phyloP scores from a whole-genome alignment of 2,888 invertebrate genomes.

The Cryptosula pallasiana region DNA sequence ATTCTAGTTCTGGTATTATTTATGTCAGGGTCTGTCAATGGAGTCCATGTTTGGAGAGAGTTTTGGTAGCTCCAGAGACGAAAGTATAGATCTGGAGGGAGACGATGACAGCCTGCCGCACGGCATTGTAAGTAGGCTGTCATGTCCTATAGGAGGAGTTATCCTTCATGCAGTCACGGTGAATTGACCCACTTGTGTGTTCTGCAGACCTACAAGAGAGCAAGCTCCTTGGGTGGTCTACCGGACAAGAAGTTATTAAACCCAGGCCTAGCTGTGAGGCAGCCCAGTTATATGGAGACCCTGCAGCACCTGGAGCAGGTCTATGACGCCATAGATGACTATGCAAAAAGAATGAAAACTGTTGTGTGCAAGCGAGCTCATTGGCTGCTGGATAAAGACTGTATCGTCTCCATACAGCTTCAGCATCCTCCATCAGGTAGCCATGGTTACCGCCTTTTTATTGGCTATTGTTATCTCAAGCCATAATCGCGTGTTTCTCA shows the following conservation, averaged over 20 bases:
- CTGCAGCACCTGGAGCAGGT: not conserved
- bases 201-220: not conserved
- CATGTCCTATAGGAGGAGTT: too few species aligned
- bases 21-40: constrained; percentile 1
- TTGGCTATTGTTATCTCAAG: too few species aligned
- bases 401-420: constrained; percentile 8
- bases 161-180: too few species aligned
- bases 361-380: not conserved
- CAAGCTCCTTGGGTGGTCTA: not conserved
- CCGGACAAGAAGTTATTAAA: not conserved
- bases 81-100: not conserved
- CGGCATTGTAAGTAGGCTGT: too few species aligned
- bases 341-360: not conserved
- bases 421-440: not conserved
- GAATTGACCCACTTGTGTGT: too few species aligned
- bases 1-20: not conserved
- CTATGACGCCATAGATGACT: not conserved
- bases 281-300: constrained; percentile 5
- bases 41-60: not conserved
- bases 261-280: too few species aligned
- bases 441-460: too few species aligned
- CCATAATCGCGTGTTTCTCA: too few species aligned
- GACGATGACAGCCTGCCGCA: not conserved
- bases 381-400: not conserved
- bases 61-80: constrained; percentile 13